Evolutionary conservation across 2,113 vertebrate genomes (phyloP), one percentile per base, ranked within the genome.

Genomic region (Epinephelus fuscoguttatus): DNA sequence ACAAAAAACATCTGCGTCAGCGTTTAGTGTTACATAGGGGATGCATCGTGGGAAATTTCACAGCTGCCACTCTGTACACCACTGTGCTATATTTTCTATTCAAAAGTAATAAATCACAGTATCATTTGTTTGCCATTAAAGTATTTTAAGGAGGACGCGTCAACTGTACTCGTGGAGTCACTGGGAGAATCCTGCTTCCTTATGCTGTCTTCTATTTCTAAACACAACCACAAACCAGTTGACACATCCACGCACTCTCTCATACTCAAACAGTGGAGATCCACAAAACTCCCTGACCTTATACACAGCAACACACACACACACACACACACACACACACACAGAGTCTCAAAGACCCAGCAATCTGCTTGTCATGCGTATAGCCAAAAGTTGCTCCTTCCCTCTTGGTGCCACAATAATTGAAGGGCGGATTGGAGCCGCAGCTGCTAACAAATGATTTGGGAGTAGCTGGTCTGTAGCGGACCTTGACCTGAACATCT

Each of bases 331-430:
- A 63, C 47, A 57, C 0, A 60, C 57, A 61, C 59, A 61, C 27
- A 53, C n/a, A 59, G 55, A 40, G 21, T 85, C 66, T 66, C 45
- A 68, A 33, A 66, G 53, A 86, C 63, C 86, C 67, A 83, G 82
- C 82, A 90, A 88, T 85, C 87, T 86, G 75, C 82, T 79, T 64
- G 70, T 84, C 77, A 80, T 64, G 68, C 47, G n/a, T 74, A 18
- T 59, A 79, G 79, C 86, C 87, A 84, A 81, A 70, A 47, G 67
- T 73, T 70, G 49, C 84, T 81, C 49, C 81, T 84, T 86, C 80
- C 76, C 47, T 67, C 72, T 71, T 33, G 68, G 70, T 88, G 87
- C 91, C 87, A 87, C 91, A 84, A 85, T 94, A 93, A 94, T 93
- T 93, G 81, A 92, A 94, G 91, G 91, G 87, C 78, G 17, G 78